phyloP scores from a whole-genome alignment of 2,113 vertebrate genomes.

The Lanius ludovicianus region DNA sequence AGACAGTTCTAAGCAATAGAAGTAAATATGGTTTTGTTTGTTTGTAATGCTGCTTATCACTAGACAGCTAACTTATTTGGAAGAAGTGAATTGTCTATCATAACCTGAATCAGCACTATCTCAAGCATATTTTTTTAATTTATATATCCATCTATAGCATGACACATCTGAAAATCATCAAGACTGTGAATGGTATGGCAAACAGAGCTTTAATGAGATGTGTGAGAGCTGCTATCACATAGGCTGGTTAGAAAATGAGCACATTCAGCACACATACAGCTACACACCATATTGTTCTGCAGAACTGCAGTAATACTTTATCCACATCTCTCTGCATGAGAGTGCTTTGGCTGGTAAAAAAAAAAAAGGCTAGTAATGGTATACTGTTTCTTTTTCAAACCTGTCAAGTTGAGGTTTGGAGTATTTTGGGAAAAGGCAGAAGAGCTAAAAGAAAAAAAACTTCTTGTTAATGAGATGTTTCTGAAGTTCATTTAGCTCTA shows the following conservation, averaged over 20 bases:
- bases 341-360: neutral
- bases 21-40: neutral
- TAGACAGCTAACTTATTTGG: neutral
- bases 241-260: conserved; percentile 4
- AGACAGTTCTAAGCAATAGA: neutral
- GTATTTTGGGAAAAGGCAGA: neutral
- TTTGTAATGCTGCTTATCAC: neutral
- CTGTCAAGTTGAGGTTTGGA: neutral
- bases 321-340: neutral
- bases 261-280: neutral
- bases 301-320: neutral
- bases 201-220: neutral
- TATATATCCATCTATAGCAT: neutral
- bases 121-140: neutral
- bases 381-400: neutral
- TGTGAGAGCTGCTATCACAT: neutral
- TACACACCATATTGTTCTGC: neutral
- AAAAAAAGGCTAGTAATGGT: neutral
- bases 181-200: neutral
- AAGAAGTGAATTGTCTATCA: neutral
- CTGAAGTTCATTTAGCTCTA: neutral
- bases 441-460: neutral
- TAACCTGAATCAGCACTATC: neutral
- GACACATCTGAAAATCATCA: conserved; percentile 3
- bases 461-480: neutral